Evolutionary conservation across 2,888 invertebrate species (phyloP).

Genomic region (Eupithecia tripunctaria): DNA sequence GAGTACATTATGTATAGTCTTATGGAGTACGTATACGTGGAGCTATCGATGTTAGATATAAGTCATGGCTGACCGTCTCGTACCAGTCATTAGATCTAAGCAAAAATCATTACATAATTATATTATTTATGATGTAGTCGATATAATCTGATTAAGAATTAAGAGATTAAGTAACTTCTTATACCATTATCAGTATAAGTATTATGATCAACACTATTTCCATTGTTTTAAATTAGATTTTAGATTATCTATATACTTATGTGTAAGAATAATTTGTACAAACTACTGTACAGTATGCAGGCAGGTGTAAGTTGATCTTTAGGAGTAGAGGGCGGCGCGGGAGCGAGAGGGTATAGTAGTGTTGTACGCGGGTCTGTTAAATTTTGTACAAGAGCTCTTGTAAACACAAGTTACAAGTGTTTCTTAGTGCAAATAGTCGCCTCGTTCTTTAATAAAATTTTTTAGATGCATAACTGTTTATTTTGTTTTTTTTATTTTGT

Average conservation of each 20-base stretch:
- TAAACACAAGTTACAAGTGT: slow-evolving; percentile 82
- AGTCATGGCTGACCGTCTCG: slow-evolving; percentile 74
- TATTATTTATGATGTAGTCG: slow-evolving; percentile 77
- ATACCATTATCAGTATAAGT: slow-evolving; percentile 81
- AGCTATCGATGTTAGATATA: slow-evolving; percentile 61
- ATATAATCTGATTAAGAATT: slow-evolving; percentile 68
- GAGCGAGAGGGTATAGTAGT: slow-evolving; percentile 45
- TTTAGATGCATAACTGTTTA: slow-evolving; percentile 77
- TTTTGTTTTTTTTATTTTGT: slow-evolving; percentile 55
- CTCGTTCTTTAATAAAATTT: slow-evolving; percentile 84
- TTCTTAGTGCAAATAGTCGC: slow-evolving; percentile 85
- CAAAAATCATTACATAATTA: slow-evolving; percentile 60
- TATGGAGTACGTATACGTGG: slow-evolving; percentile 12
- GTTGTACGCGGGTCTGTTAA: slow-evolving; percentile 71
- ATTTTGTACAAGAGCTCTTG: slow-evolving; percentile 80
- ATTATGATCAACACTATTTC: slow-evolving; percentile 82
- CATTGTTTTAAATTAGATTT: slow-evolving; percentile 77
- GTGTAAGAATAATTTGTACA: slow-evolving; percentile 78
- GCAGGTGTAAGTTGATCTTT: slow-evolving; percentile 54
- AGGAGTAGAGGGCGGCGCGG: slow-evolving; percentile 36
- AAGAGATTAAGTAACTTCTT: slow-evolving; percentile 75
- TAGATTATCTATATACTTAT: slow-evolving; percentile 59
- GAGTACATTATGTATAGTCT: slow-evolving; percentile 34
- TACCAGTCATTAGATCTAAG: slow-evolving; percentile 78
- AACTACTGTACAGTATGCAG: slow-evolving; percentile 81